Conservation (phyloP, 1,140 invertebrate genomes). For the Aleiodes sp. region DNA sequence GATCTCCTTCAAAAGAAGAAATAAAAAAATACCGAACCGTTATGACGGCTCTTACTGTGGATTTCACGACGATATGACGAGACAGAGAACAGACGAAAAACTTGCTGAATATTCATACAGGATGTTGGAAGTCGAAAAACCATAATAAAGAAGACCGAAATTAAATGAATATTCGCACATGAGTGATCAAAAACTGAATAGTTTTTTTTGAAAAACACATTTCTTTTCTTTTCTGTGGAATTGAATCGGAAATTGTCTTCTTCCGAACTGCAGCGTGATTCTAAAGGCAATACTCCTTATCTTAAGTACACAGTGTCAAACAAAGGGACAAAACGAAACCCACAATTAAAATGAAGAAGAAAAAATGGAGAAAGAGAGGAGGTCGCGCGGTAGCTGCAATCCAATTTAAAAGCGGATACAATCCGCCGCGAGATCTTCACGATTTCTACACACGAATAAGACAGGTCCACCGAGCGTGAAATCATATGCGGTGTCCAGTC, state of each 20-base stretch:
- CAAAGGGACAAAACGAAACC: slow-evolving; percentile 5
- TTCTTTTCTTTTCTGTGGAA: no score
- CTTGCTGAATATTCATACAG: slow-evolving; percentile 24
- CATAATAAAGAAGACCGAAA: no score
- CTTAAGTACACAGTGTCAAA: no score
- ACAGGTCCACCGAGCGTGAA: slow-evolving; percentile 61
- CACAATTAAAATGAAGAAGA: slow-evolving; percentile 18
- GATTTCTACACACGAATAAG: slow-evolving; percentile 68
- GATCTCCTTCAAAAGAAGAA: neutral
- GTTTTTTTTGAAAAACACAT: no score
- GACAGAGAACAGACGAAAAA: neutral
- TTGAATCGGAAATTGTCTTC: no score
- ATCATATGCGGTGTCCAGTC: slow-evolving; percentile 67
- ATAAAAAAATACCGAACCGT: neutral
- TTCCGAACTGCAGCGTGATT: no score
- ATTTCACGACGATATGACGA: neutral
- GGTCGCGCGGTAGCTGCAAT: slow-evolving; percentile 58
- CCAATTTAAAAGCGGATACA: slow-evolving; percentile 66
- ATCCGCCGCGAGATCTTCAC: slow-evolving; percentile 66
- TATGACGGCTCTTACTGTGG: neutral
- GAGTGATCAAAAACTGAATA: no score
- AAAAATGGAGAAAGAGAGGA: slow-evolving; percentile 43
- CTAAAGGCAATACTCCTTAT: no score
- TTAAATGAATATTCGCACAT: no score
- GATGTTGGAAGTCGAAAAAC: no score